A percentile compares a stretch with the other conserved stretches of the same genome.
Evolutionary conservation across 2,797 vertebrate species (phyloP).

Genomic region (Danionella dracula): DNA sequence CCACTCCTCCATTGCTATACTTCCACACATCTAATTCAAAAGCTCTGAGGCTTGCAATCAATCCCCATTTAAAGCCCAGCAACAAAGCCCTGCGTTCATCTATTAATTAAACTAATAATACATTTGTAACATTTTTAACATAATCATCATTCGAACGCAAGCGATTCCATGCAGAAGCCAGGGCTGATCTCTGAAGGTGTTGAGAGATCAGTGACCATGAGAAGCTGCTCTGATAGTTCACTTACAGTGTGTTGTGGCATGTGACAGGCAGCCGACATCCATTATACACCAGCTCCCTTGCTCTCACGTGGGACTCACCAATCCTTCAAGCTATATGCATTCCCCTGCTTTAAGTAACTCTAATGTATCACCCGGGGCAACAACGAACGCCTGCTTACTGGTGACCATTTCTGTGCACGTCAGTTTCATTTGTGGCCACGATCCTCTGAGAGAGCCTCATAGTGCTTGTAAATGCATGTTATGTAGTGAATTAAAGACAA

Average conservation of each 20-base stretch:
- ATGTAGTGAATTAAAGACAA: not conserved
- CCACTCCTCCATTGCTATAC: no score
- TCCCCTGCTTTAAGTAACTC: not conserved
- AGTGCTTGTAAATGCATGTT: no score
- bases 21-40: no score
- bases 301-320: constrained; percentile 44
- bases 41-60: no score
- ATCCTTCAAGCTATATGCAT: constrained; percentile 34
- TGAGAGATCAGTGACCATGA: not conserved
- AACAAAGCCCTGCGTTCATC: no score
- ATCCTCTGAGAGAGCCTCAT: not conserved
- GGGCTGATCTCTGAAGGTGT: not conserved
- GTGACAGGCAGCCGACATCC: constrained; percentile 41
- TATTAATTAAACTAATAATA: no score
- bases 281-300: constrained; percentile 51
- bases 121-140: no score
- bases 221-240: not conserved
- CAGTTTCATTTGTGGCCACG: constrained; percentile 26
- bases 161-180: no score
- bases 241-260: constrained; percentile 1
- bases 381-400: not conserved
- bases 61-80: no score
- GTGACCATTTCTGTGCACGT: constrained; percentile 21
- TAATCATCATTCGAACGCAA: no score
- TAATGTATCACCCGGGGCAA: not conserved